Conservation (phyloP, 2,888 invertebrate genomes). For the Spialia ferax region DNA sequence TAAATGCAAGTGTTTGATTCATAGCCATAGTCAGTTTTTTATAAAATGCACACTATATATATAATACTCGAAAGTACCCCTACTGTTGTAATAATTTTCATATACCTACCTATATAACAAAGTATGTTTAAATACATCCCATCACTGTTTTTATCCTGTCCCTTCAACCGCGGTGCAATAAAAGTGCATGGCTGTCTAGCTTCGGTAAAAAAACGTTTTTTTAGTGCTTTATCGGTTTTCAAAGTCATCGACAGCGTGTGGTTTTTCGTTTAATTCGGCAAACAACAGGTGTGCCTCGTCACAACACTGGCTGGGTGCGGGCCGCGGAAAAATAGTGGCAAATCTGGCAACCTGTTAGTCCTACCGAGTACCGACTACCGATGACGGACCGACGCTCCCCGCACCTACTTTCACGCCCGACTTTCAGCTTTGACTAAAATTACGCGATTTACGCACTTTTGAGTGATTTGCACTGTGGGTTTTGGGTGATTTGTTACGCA, state of each 20-base stretch:
- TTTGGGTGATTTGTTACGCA: too few species aligned
- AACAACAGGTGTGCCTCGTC: slow-evolving; percentile 78
- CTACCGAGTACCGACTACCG: too few species aligned
- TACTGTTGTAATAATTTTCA: too few species aligned
- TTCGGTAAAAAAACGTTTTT: slow-evolving; percentile 2
- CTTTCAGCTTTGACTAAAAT: slow-evolving; percentile 47
- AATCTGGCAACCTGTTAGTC: slow-evolving; percentile 83
- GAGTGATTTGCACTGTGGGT: too few species aligned
- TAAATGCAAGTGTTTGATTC: not conserved
- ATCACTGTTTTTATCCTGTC: not conserved
- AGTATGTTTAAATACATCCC: too few species aligned
- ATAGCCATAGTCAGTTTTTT: too few species aligned
- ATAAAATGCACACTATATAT: too few species aligned
- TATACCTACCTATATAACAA: too few species aligned
- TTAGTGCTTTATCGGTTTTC: slow-evolving; percentile 40
- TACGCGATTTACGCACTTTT: not conserved
- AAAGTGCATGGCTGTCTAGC: not conserved
- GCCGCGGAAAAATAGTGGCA: slow-evolving; percentile 82
- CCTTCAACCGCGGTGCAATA: not conserved
- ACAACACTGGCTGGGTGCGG: slow-evolving; percentile 68
- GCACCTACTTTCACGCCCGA: slow-evolving; percentile 63
- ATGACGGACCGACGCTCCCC: slow-evolving; percentile 51
- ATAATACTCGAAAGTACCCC: too few species aligned
- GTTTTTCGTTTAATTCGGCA: slow-evolving; percentile 49
- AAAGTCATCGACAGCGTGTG: slow-evolving; percentile 32